Conservation (phyloP, 2,797 vertebrate genomes). For the Simalia tracyae region DNA sequence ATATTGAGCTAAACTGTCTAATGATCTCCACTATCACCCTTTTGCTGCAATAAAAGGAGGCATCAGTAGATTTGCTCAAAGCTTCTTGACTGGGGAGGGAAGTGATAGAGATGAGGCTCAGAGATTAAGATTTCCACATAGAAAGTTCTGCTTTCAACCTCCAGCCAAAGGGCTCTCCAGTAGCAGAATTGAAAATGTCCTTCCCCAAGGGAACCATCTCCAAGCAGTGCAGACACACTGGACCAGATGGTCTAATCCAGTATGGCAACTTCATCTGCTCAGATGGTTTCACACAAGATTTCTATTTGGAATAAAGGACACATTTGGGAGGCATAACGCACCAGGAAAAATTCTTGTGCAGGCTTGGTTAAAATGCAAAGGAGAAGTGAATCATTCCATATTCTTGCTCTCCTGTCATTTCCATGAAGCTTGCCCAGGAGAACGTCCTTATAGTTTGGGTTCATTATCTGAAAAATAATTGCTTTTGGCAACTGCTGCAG, state of each 20-base stretch:
- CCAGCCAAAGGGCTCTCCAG: not conserved
- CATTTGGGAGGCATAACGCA: not conserved
- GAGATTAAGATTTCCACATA: not conserved
- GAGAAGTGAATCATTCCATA: not conserved
- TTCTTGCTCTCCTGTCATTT: not conserved
- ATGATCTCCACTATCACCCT: not conserved
- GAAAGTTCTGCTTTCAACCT: not conserved
- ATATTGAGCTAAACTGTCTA: not conserved
- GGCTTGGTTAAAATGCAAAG: not conserved
- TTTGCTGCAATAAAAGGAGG: not conserved
- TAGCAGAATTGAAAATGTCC: not conserved
- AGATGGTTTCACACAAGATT: not conserved
- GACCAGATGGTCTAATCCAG: not conserved
- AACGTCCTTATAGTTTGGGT: not conserved
- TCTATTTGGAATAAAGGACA: constrained; percentile 9
- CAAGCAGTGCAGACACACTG: not conserved
- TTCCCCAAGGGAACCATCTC: not conserved
- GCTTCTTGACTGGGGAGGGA: not conserved
- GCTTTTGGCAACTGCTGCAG: constrained; percentile 38
- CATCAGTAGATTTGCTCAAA: not conserved
- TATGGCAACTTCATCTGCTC: not conserved
- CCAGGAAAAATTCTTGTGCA: not conserved
- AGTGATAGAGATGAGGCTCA: not conserved
- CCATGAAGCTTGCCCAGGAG: not conserved
- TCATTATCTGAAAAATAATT: constrained; percentile 53